Conservation (phyloP, 2,888 invertebrate genomes). For the Volucella bombylans region DNA sequence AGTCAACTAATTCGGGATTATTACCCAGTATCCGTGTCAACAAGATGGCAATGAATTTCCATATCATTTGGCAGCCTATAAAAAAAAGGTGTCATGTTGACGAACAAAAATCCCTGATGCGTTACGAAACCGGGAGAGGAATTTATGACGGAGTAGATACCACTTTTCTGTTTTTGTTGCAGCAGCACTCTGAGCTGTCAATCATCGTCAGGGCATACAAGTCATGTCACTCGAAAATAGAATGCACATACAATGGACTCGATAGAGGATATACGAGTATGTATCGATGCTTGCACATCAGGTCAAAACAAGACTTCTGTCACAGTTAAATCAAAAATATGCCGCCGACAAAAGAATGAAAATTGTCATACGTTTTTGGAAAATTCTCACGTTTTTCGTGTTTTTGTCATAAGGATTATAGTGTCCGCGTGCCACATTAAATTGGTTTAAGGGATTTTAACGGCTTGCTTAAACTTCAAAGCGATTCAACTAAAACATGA, state of each 20-base stretch:
- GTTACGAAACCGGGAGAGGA: constrained; percentile 60
- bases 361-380: constrained; percentile 75
- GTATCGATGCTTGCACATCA: constrained; percentile 59
- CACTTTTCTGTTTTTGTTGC: constrained; percentile 59
- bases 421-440: constrained; percentile 64
- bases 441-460: constrained; percentile 51
- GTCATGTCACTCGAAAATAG: constrained; percentile 68
- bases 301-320: constrained; percentile 69
- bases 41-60: constrained; percentile 69
- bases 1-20: constrained; percentile 70
- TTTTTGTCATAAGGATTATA: constrained; percentile 76
- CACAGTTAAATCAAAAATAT: constrained; percentile 63
- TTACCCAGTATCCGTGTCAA: constrained; percentile 65
- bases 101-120: constrained; percentile 56
- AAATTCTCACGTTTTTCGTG: constrained; percentile 82
- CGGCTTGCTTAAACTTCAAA: constrained; percentile 54
- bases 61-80: constrained; percentile 71
- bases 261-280: neutral
- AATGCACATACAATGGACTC: constrained; percentile 50
- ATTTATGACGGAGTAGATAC: constrained; percentile 7
- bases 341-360: constrained; percentile 74
- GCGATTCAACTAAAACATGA: constrained; percentile 29
- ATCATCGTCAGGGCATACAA: constrained; percentile 76
- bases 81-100: constrained; percentile 70
- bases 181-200: constrained; percentile 81